Conservation (phyloP, 2,797 vertebrate species). For the Hemibagrus guttatus region DNA sequence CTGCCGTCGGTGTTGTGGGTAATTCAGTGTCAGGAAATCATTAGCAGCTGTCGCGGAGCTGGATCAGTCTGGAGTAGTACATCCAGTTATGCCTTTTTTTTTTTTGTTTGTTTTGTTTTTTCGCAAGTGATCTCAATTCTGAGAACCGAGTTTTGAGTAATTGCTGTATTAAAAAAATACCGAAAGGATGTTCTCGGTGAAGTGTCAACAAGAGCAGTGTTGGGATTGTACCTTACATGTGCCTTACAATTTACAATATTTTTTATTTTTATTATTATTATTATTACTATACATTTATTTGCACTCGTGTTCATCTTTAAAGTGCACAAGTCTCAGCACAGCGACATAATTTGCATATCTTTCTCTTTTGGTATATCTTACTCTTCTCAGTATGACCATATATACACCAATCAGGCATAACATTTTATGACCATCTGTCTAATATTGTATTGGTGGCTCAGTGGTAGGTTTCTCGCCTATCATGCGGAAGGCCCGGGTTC, state of each 20-base stretch:
- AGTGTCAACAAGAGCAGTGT: not conserved
- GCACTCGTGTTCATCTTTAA: not conserved
- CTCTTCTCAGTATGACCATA: no score
- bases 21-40: conserved; percentile 38
- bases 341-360: not conserved
- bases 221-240: not conserved
- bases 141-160: not conserved
- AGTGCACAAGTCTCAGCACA: not conserved
- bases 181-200: not conserved
- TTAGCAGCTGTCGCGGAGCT: conserved; percentile 31
- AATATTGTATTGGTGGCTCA: no score
- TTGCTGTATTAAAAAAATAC: not conserved
- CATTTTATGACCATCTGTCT: no score
- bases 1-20: conserved; percentile 25
- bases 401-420: no score
- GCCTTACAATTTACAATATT: no score
- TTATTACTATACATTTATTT: no score
- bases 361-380: no score
- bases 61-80: conserved; percentile 1
- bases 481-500: no score
- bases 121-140: not conserved
- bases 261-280: no score
- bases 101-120: no score
- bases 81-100: not conserved
- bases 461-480: no score